Evolutionary conservation across 2,797 vertebrate species (phyloP).

Genomic region (Delichon dasypus): DNA sequence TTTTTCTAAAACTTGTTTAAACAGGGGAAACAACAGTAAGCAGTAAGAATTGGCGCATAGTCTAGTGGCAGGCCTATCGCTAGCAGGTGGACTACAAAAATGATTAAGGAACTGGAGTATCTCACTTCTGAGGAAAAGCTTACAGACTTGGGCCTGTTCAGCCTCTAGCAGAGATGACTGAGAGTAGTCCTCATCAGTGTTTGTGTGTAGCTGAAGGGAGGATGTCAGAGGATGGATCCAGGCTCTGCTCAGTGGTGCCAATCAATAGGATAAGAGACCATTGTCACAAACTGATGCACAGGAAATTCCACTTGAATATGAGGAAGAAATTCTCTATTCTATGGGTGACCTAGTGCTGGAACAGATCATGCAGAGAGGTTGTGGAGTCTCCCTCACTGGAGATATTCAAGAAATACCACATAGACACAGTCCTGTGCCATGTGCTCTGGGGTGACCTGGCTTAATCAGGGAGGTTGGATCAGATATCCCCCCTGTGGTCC

Average conservation of each 20-base stretch:
- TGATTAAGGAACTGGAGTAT: neutral
- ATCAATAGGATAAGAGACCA: neutral
- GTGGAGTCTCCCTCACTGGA: neutral
- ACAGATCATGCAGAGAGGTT: neutral
- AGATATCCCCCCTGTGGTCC: neutral
- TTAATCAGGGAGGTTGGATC: neutral
- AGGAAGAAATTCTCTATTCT: neutral
- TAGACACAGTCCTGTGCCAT: neutral
- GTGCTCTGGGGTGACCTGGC: neutral
- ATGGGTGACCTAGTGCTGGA: neutral
- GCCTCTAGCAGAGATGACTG: neutral
- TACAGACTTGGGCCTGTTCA: neutral
- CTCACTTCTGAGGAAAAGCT: neutral
- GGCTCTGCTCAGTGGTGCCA: fast-evolving
- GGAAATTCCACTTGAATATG: neutral
- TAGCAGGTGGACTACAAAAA: neutral
- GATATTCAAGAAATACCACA: neutral
- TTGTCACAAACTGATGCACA: neutral
- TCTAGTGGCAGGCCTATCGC: neutral
- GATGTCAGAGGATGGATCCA: neutral
- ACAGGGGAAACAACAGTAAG: neutral
- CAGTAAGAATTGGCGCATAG: neutral
- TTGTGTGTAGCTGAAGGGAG: neutral
- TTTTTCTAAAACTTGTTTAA: neutral
- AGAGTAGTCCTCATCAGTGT: neutral